Base-by-base conservation (phyloP, 2,888 invertebrate species). In the Drosophila affinis region DNA sequence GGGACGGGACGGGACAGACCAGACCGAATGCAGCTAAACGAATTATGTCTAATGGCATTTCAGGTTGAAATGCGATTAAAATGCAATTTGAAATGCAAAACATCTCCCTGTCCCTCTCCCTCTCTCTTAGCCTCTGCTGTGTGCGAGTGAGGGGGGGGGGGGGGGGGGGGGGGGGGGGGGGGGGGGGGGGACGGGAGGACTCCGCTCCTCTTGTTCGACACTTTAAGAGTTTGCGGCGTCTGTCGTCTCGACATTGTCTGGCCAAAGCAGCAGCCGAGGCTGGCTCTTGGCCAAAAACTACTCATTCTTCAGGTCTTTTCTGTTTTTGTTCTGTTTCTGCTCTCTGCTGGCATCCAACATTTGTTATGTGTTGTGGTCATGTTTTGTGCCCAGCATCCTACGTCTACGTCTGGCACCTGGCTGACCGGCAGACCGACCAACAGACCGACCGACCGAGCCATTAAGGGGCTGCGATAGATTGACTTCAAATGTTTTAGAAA, bases 51-150 rank as follows among this genome's bases (percentile, higher is more conserved):
- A 86, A 86, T 86, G 82, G 79, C 87, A 86, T 86, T 86, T 82
- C 87, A 86, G 87, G 87, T 87, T 86, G 87, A 87, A 87, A 86
- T 86, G 85, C 82, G 85, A 86, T 87, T 86, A 79, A 87, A 87
- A 86, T 87, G 84, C 87, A 86, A 86, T 86, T 86, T 86, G 81
- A 81, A 80, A 85, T 85, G 86, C 82, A 81, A 85, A 85, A 85
- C 84, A 84, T 85, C 85, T 76, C 56, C 64, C 56, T 29, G 27
- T 9, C 45, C 47, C 52, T 46, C 47, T 44, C 44, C 10, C 17
- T 9, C 45, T 44, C 52, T 46, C 39, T 44, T 44, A 7, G 14
- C 10, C 18, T 18, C 18, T 12, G 9, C 5, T 34, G 27, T 14
- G 47, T 32, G n/a, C 12, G 4, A 12, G 34, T 14, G 51, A 7